These are phyloP conservation scores for Nemurella pictetii DNA, from an alignment of 2,888 invertebrate genomes.

Conservation along the genomic window DNA sequence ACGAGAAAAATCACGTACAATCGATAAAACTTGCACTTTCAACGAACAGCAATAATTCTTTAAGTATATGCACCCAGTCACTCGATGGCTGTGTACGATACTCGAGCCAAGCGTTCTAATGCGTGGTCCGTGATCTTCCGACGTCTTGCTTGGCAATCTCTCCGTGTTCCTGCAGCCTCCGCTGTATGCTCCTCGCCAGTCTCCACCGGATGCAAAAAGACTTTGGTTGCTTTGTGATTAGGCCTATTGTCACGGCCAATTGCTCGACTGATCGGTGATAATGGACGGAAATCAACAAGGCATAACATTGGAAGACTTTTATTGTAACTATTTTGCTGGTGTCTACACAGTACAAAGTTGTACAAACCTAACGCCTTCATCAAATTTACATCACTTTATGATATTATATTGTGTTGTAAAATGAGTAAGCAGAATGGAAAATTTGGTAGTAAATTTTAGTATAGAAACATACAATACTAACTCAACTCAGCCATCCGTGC, in stretches of 20 bases:
- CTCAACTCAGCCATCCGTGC: neutral
- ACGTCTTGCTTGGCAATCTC: too few species aligned
- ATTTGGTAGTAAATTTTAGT: neutral
- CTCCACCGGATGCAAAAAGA: neutral
- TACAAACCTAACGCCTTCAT: neutral
- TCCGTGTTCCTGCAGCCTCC: too few species aligned
- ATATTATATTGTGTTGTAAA: neutral
- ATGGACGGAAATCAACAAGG: conserved; percentile 15
- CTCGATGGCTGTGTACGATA: too few species aligned
- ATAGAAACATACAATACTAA: neutral
- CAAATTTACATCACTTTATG: neutral
- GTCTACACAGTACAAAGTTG: neutral
- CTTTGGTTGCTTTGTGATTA: neutral
- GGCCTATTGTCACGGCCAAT: conserved; percentile 27
- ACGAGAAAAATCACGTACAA: neutral
- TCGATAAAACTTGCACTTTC: neutral
- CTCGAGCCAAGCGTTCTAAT: neutral
- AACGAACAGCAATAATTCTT: neutral
- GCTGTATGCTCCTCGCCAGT: neutral
- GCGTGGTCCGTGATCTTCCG: neutral
- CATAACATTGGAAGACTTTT: neutral
- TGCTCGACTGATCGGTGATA: conserved; percentile 16
- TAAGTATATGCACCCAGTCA: neutral
- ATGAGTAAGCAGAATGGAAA: neutral
- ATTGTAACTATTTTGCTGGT: neutral